Conservation (phyloP, 1,140 invertebrate genomes). For the Drosophila repletoides region DNA sequence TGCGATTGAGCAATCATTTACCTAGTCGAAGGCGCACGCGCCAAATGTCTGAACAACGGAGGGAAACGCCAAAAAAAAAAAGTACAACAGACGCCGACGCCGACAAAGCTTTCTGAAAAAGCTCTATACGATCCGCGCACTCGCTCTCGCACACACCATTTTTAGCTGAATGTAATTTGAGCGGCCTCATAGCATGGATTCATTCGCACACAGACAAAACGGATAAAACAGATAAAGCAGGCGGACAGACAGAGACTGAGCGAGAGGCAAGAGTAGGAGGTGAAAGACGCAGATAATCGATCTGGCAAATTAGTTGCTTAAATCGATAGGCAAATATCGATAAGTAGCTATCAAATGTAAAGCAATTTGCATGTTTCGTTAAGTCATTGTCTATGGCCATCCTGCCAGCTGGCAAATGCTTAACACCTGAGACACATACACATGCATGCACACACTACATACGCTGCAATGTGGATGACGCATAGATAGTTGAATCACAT, state of each 20-base stretch:
- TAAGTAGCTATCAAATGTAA: background rate
- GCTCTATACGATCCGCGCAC: conserved; percentile 40
- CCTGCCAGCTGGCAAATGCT: conserved; percentile 41
- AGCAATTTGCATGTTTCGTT: background rate
- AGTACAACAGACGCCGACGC: conserved; percentile 16
- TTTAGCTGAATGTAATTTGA: conserved; percentile 82
- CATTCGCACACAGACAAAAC: conserved; percentile 59
- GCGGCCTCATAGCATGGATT: conserved; percentile 71
- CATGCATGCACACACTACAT: background rate
- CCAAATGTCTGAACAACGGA: conserved; percentile 33
- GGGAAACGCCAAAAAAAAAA: conserved; percentile 16
- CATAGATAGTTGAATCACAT: conserved; percentile 45
- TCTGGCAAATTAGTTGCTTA: conserved; percentile 20
- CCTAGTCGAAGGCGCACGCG: conserved; percentile 57
- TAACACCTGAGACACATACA: conserved; percentile 18
- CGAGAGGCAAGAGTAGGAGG: conserved; percentile 18
- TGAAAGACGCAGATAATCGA: conserved; percentile 2
- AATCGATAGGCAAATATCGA: conserved; percentile 24
- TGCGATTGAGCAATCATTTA: conserved; percentile 58
- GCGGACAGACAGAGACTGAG: background rate
- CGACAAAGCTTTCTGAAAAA: conserved; percentile 34
- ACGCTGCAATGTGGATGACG: conserved; percentile 34
- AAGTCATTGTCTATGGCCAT: conserved; percentile 36
- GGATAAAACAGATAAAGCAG: background rate
- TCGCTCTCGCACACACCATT: conserved; percentile 78